Evolutionary conservation across 2,888 invertebrate species (phyloP), one percentile per base, ranked within the genome.

Genomic region (Epsilonema sp.): DNA sequence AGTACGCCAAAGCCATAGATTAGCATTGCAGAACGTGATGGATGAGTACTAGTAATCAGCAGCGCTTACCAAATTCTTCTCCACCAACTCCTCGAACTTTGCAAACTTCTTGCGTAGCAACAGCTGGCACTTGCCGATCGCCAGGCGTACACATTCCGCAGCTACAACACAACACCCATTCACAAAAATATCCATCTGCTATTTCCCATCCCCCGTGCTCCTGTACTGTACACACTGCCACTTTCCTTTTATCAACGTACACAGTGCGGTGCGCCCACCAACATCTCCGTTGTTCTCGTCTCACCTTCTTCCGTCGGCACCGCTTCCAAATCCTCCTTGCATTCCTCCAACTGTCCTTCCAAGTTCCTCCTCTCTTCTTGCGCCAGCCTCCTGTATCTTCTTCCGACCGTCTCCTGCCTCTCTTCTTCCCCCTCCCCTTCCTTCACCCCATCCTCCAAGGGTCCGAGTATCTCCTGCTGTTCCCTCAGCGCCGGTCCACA

Each of bases 21-120:
- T n/a, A n/a, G n/a, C n/a, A n/a, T n/a, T n/a, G n/a, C n/a, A n/a
- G n/a, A n/a, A n/a, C n/a, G n/a, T n/a, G n/a, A n/a, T n/a, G n/a
- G n/a, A n/a, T n/a, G n/a, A n/a, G n/a, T n/a, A n/a, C n/a, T n/a
- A n/a, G n/a, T n/a, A n/a, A n/a, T n/a, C n/a, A n/a, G n/a, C 16
- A 31, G 8, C 8, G 31, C 31, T 37, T 3, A 54, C 54, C 45
- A 52, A 41, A 40, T 54, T 51, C 26, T 49, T 49, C 4, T 49
- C 26, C 11, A 54, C 47, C 26, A 54, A 36, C 38, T 54, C 50
- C 19, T 52, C 49, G 41, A 54, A 53, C 44, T 50, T 54, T 19
- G 41, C 36, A 5, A 54, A 26, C 40, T 54, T 54, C 48, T 54
- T 54, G 21, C 47, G 39, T 37, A 50, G 38, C 25, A 54, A 43